Evolutionary conservation across 2,113 vertebrate genomes (phyloP).

Genomic region (Ramphastos sulfuratus): DNA sequence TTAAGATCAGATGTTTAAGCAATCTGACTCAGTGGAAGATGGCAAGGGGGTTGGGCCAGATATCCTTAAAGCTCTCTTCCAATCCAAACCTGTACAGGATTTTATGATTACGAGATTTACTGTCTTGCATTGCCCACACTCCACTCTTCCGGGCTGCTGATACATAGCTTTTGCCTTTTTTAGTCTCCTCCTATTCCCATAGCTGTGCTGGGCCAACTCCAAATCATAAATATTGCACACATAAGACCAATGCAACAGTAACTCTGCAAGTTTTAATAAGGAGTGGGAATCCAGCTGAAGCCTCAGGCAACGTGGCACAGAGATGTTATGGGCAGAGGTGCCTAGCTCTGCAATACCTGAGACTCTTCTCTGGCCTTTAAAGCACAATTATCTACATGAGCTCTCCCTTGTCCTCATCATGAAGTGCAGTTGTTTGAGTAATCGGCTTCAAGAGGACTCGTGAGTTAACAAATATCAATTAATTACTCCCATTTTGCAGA

Average conservation of each 20-base stretch:
- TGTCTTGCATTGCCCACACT: background rate
- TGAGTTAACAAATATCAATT: slow-evolving; percentile 20
- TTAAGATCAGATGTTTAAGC: background rate
- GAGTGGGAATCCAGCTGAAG: background rate
- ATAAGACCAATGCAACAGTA: background rate
- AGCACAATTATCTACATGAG: background rate
- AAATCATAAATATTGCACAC: slow-evolving; percentile 30
- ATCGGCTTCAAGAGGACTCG: background rate
- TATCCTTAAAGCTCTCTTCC: background rate
- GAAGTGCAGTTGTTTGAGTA: background rate
- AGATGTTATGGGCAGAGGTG: background rate
- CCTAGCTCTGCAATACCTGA: background rate
- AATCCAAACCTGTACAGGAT: background rate
- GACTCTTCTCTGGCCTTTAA: background rate
- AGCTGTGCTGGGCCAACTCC: background rate
- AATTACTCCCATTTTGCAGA: slow-evolving; percentile 6
- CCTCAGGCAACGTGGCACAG: background rate
- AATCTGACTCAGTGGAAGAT: background rate
- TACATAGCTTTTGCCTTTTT: background rate
- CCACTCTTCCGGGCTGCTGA: background rate
- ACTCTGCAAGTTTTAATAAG: background rate
- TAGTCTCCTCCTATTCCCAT: background rate
- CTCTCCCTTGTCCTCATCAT: background rate
- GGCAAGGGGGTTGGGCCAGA: background rate
- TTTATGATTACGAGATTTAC: background rate